Conservation (phyloP, 2,888 invertebrate genomes). For the Anoncus sp. region DNA sequence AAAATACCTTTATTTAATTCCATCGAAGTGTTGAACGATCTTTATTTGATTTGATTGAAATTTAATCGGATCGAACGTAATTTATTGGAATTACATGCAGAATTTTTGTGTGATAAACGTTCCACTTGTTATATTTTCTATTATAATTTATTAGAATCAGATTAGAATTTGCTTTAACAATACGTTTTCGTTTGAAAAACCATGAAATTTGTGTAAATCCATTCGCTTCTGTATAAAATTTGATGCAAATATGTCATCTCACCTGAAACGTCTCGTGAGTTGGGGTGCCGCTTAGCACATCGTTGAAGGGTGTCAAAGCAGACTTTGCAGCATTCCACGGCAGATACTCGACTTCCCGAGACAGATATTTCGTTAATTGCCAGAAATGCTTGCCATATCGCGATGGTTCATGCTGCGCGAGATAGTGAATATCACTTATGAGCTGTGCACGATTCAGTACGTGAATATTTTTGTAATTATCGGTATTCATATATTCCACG, state of each 20-base stretch:
- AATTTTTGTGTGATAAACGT: no score
- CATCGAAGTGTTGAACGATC: neutral
- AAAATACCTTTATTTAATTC: neutral
- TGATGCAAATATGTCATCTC: slow-evolving; percentile 3
- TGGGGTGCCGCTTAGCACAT: neutral
- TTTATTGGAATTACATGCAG: no score
- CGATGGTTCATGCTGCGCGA: slow-evolving; percentile 82
- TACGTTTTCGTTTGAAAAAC: no score
- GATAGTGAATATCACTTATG: slow-evolving; percentile 89
- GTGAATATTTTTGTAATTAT: slow-evolving; percentile 84
- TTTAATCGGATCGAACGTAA: neutral
- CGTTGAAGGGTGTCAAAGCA: neutral
- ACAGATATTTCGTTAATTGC: slow-evolving; percentile 85
- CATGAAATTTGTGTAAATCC: neutral
- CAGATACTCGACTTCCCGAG: slow-evolving; percentile 86
- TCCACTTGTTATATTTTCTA: no score
- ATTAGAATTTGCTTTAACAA: no score
- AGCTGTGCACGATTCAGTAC: slow-evolving; percentile 89
- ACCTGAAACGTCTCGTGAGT: slow-evolving; percentile 39
- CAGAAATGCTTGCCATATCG: slow-evolving; percentile 81
- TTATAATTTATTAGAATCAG: no score
- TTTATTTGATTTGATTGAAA: neutral
- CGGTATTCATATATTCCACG: slow-evolving; percentile 81
- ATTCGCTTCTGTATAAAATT: neutral
- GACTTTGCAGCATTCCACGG: slow-evolving; percentile 87